Percentiles rank a stretch among this genome's conserved stretches.
Conservation (phyloP, 2,888 invertebrate genomes). For the Xylophagus ater region DNA sequence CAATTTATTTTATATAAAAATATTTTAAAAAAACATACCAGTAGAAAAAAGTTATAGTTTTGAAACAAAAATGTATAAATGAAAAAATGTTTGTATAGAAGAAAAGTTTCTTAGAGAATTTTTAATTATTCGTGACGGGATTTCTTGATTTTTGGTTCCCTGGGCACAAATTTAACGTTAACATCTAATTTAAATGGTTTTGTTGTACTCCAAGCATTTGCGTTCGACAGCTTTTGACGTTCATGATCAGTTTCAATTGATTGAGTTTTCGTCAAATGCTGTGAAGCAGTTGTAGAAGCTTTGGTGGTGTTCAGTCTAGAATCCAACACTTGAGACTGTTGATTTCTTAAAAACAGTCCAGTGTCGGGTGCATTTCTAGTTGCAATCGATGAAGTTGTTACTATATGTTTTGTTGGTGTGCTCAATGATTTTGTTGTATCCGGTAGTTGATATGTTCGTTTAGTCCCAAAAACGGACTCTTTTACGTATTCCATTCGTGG, state of each 20-base stretch:
- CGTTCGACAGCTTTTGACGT: conserved; percentile 14
- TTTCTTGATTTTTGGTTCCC: conserved; percentile 36
- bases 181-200: conserved; percentile 66
- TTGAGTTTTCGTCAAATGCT: conserved; percentile 8
- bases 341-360: conserved; percentile 36
- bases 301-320: conserved; percentile 11
- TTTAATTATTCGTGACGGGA: conserved; percentile 10
- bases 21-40: too few relatives aligned
- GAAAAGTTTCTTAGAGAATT: too few relatives aligned
- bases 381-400: conserved; percentile 4
- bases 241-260: not conserved
- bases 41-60: too few relatives aligned
- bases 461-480: conserved; percentile 22
- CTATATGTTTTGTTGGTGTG: conserved; percentile 3
- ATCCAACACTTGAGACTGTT: conserved; percentile 37
- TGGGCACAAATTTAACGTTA: conserved; percentile 60
- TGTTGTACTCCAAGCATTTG: conserved; percentile 4
- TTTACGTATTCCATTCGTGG: conserved; percentile 18
- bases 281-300: conserved; percentile 14
- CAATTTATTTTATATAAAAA: too few relatives aligned
- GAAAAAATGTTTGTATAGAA: too few relatives aligned
- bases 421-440: not conserved
- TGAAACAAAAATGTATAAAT: too few relatives aligned
- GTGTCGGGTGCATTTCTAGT: conserved; percentile 24
- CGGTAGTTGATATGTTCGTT: not conserved